phyloP scores from a whole-genome alignment of 2,113 vertebrate species.

The Vireo altiloquus region DNA sequence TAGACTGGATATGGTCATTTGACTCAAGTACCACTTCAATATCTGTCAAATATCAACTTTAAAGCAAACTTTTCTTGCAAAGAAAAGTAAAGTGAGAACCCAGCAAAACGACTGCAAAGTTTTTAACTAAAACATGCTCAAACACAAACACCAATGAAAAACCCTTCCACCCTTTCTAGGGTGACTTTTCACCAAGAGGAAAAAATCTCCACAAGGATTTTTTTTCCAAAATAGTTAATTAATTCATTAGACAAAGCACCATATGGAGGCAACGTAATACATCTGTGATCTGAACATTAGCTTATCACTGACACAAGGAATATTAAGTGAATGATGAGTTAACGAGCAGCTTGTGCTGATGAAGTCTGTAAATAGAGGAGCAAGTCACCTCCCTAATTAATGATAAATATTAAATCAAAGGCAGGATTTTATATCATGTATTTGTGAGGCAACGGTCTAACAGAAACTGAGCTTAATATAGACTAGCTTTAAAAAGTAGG shows the following conservation, averaged over 20 bases:
- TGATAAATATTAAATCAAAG: slow-evolving; percentile 51
- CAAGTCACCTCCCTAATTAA: slow-evolving; percentile 45
- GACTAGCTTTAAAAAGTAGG: background rate
- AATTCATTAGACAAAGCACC: slow-evolving; percentile 59
- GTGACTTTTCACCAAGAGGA: background rate
- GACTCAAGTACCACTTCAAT: background rate
- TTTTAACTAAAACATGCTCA: background rate
- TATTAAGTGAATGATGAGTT: slow-evolving; percentile 39
- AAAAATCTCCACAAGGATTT: background rate
- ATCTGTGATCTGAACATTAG: slow-evolving; percentile 28
- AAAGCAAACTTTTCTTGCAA: background rate
- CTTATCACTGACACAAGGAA: slow-evolving; percentile 28
- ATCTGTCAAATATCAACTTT: background rate
- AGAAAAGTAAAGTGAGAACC: background rate
- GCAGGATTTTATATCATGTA: background rate
- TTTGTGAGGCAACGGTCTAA: background rate
- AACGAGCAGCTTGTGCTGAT: slow-evolving; percentile 36
- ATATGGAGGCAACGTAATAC: slow-evolving; percentile 48
- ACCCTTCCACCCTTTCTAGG: background rate
- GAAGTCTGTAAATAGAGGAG: slow-evolving; percentile 51
- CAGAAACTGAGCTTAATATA: background rate
- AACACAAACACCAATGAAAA: background rate
- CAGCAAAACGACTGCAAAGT: background rate
- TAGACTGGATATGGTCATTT: background rate
- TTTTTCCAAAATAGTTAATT: slow-evolving; percentile 1